Conservation (phyloP, 2,797 vertebrate species). For the Percopsis omiscomaycus region DNA sequence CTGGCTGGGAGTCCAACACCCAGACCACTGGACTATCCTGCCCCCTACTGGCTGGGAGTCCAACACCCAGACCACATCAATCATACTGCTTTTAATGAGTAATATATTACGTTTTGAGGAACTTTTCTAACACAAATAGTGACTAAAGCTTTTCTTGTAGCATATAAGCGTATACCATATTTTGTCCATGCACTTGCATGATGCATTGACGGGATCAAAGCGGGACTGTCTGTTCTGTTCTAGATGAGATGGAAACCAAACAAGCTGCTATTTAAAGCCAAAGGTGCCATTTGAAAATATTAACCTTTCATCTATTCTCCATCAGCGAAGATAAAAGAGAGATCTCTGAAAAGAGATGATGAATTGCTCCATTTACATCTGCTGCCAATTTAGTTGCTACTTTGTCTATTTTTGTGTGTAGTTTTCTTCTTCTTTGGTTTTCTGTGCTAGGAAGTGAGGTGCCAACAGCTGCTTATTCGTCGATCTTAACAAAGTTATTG, state of each 20-base stretch:
- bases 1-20: too few relatives aligned
- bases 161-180: too few relatives aligned
- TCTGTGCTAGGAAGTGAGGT: conserved; percentile 44
- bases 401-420: conserved; percentile 35
- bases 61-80: too few relatives aligned
- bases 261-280: conserved; percentile 41
- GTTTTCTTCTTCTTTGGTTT: conserved; percentile 33
- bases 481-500: conserved; percentile 71
- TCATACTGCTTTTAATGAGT: too few relatives aligned
- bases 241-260: conserved; percentile 23
- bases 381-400: conserved; percentile 27
- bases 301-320: conserved; percentile 68
- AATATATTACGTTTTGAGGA: too few relatives aligned
- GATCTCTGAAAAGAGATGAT: conserved; percentile 36
- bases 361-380: conserved; percentile 63
- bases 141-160: too few relatives aligned
- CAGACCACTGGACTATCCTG: too few relatives aligned
- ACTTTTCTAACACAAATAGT: too few relatives aligned
- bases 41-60: too few relatives aligned
- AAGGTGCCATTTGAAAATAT: conserved; percentile 60
- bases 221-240: conserved; percentile 30
- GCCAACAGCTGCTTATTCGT: conserved; percentile 53
- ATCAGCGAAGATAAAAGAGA: conserved; percentile 55
- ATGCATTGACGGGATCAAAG: conserved; percentile 26
- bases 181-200: too few relatives aligned